Evolutionary conservation across 1,140 invertebrate genomes (phyloP), one percentile per base, ranked within the genome.

Genomic region (Euwallacea fornicatus): DNA sequence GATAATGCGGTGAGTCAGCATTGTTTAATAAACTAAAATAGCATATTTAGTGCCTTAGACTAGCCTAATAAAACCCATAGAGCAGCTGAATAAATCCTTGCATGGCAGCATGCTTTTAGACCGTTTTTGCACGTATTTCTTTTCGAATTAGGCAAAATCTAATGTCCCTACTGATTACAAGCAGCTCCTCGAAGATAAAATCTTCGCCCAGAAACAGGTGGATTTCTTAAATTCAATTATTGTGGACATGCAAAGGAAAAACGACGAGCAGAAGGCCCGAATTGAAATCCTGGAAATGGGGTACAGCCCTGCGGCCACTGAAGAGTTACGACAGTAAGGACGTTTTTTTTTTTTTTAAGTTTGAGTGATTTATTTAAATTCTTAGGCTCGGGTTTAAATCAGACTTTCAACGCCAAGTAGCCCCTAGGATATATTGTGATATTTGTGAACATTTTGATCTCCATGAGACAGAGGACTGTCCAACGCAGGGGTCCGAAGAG

Each of bases 391-490:
- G 83, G 2, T 76, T 71, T 53, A 76, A 66, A 41, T 11, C 69
- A 7, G 55, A 73, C 7, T 58, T 15, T 60, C 78, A 81, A 65
- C 81, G 82, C 66, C 74, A 83, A 64, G 82, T 87, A 6, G 85
- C 92, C 15, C 91, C 93, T 33, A 88, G 97, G 54, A 83, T 96
- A 74, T 98, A 95, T 83, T 98, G 97, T 86, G 97, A 98, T 86
- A 98, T 98, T 76, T 98, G 97, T 83, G 97, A 98, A 83, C 86
- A 90, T 79, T 98, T 98, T 85, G 97, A 98, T 84, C 83, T 90
- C 66, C 97, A 99, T 79, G 96, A 98, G 80, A 98, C 97, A 0
- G 95, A 98, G 81, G 97, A 98, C 82, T 98, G 97, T 84, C 96
- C 96, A 13, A 84, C 88, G 13, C 96, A 98, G 83, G 88, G 88